phyloP scores from a whole-genome alignment of 2,888 invertebrate species.

The Perizoma flavofasciatum region DNA sequence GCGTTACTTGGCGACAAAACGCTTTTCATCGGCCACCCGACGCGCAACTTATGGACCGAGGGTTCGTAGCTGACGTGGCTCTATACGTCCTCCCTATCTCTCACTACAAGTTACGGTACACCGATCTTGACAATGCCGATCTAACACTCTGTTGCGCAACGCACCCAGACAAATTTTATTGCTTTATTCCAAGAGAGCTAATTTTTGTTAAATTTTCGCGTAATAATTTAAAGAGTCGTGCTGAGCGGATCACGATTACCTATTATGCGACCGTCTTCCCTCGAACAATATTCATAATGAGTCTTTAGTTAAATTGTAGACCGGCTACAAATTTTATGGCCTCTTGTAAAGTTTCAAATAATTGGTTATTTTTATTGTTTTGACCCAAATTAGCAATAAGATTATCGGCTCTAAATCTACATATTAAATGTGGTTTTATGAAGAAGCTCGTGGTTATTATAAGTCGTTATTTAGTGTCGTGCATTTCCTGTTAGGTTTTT shows the following conservation, averaged over 20 bases:
- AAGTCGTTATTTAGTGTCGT: slow-evolving; percentile 21
- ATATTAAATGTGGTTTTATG: slow-evolving; percentile 16
- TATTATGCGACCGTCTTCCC: slow-evolving; percentile 60
- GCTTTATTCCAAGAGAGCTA: slow-evolving; percentile 59
- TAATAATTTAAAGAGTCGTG: slow-evolving; percentile 70
- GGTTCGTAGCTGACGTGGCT: slow-evolving; percentile 54
- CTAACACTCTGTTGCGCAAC: slow-evolving; percentile 51
- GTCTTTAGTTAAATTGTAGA: slow-evolving; percentile 54
- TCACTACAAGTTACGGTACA: slow-evolving; percentile 10
- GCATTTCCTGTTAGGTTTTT: slow-evolving; percentile 16
- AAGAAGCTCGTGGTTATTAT: slow-evolving; percentile 14
- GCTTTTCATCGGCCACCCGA: slow-evolving; percentile 76
- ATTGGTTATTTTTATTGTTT: slow-evolving; percentile 50
- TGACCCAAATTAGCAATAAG: slow-evolving; percentile 33
- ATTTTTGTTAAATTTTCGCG: slow-evolving; percentile 69
- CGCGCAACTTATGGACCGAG: slow-evolving; percentile 66
- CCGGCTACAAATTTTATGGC: slow-evolving; percentile 51
- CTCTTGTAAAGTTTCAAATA: slow-evolving; percentile 50
- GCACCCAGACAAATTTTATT: slow-evolving; percentile 55
- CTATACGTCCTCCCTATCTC: slow-evolving; percentile 42
- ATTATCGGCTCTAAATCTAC: slow-evolving; percentile 23
- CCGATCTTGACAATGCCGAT: slow-evolving; percentile 40
- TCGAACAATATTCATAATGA: slow-evolving; percentile 61
- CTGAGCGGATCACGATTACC: slow-evolving; percentile 67
- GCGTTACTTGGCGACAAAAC: slow-evolving; percentile 67